These are phyloP conservation scores for Arvicanthis niloticus DNA, from an alignment of 2,113 vertebrate genomes.

Conservation along the genomic window DNA sequence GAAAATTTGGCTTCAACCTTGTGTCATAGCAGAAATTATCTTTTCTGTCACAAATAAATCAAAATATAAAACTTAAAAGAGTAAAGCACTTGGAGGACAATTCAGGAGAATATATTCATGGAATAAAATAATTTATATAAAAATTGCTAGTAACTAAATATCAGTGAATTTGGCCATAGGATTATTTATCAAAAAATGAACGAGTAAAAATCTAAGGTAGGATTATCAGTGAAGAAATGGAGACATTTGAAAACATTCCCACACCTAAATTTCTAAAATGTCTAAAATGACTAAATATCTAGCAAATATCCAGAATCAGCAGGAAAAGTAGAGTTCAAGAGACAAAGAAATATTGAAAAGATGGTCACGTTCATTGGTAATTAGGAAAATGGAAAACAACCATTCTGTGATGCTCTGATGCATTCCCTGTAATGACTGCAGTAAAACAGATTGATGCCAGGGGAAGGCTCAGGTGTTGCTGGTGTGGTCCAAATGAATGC, in stretches of 20 bases:
- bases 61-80: slow-evolving; percentile 44
- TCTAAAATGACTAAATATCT: neutral
- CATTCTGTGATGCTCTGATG: neutral
- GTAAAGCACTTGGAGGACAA: neutral
- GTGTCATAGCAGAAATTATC: neutral
- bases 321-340: neutral
- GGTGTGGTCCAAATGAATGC: neutral
- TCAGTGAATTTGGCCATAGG: neutral
- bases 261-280: neutral
- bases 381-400: neutral
- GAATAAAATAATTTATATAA: neutral
- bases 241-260: neutral
- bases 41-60: slow-evolving; percentile 12
- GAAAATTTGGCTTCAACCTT: slow-evolving; percentile 20
- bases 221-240: neutral
- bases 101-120: neutral
- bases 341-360: neutral
- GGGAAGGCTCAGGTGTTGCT: neutral
- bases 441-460: neutral
- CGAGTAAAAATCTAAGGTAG: neutral
- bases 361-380: neutral
- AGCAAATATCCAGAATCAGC: neutral
- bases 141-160: neutral
- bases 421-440: neutral
- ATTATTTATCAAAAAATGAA: neutral